Base-by-base conservation (phyloP, 2,888 invertebrate species). In the Epistrophe eligans region DNA sequence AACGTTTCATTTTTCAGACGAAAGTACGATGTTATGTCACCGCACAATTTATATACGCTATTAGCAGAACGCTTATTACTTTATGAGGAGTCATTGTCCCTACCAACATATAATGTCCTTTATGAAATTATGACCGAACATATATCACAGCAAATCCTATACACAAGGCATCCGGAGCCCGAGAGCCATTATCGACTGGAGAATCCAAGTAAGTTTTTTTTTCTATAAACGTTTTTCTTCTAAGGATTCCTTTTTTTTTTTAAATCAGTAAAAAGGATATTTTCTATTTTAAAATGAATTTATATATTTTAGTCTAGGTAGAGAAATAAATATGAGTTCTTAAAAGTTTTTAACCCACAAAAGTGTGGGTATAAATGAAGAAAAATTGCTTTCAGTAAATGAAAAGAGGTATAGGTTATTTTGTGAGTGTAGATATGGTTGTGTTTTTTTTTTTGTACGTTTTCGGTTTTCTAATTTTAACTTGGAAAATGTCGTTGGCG, bases 21-120 rank as follows among this genome's bases (percentile, higher is more conserved):
- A 90, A 99, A 99, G 94, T 99, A 99, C 94, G 99, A 99, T 94
- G 98, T 99, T 74, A 99, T 99, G 98, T 98, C 98, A 89, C 98
- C 99, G 2, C 97, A 98, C 94, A 99, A 99, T 94, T 94, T 99
- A 91, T 99, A 99, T 94, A 99, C 99, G 35, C 94, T 99, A 91
- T 95, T 99, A 90, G 98, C 99, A 45, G 99, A 99, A 91, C 95
- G 99, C 89, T 95, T 99, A 90, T 94, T 98, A 90, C 94, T 98
- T 77, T 97, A 98, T 91, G 97, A 98, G 91, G 97, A 97, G 91
- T 97, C 96, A 11, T 95, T 99, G 77, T 96, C 98, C 70, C 94
- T 99, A 93, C 97, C 99, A 66, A 99, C 98, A 1, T 99, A 99
- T 95, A 99, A 99, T 94, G 99, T 98, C 88, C 95, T 99, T 67